phyloP scores from a whole-genome alignment of 2,888 invertebrate species.

The Aleiodes alternator region DNA sequence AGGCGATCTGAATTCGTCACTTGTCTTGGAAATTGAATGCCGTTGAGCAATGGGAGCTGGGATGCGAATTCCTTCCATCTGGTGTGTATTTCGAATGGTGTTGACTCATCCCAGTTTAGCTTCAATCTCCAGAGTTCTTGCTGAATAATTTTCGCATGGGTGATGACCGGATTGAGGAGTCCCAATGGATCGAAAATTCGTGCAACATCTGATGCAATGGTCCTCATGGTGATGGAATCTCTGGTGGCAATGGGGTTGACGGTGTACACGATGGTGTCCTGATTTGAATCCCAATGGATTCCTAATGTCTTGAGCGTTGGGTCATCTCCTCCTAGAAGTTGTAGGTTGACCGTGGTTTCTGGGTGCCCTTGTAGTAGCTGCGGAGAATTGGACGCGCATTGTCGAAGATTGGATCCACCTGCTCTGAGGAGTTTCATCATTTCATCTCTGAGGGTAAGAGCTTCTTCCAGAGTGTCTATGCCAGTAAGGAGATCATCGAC shows the following conservation, averaged over 20 bases:
- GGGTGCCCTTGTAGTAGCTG: conserved; percentile 33
- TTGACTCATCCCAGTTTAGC: conserved; percentile 56
- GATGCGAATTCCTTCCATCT: conserved; percentile 45
- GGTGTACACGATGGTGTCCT: conserved; percentile 40
- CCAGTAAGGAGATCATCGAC: conserved; percentile 52
- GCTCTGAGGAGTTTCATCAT: conserved; percentile 26
- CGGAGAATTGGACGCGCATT: conserved; percentile 55
- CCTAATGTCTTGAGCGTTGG: conserved; percentile 49
- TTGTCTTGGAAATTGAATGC: conserved; percentile 48
- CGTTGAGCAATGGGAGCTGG: conserved; percentile 47
- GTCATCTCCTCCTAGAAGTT: conserved; percentile 29
- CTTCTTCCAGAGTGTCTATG: conserved; percentile 33
- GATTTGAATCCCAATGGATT: conserved; percentile 43
- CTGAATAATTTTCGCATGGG: conserved; percentile 54
- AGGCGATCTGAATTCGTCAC: conserved; percentile 39
- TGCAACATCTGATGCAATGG: too few species aligned
- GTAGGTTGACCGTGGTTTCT: conserved; percentile 25
- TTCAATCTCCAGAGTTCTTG: conserved; percentile 56
- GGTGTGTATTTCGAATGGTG: conserved; percentile 46
- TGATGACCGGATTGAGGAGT: conserved; percentile 53
- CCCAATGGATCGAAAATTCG: too few species aligned
- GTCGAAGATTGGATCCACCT: conserved; percentile 47
- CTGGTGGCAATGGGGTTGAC: too few species aligned
- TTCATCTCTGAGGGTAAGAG: conserved; percentile 41
- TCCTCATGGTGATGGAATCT: too few species aligned